A percentile compares a stretch with the other conserved stretches of the same genome.
phyloP scores from a whole-genome alignment of 92 coral and sea anemone genomes.

The Plumapathes pennacea region DNA sequence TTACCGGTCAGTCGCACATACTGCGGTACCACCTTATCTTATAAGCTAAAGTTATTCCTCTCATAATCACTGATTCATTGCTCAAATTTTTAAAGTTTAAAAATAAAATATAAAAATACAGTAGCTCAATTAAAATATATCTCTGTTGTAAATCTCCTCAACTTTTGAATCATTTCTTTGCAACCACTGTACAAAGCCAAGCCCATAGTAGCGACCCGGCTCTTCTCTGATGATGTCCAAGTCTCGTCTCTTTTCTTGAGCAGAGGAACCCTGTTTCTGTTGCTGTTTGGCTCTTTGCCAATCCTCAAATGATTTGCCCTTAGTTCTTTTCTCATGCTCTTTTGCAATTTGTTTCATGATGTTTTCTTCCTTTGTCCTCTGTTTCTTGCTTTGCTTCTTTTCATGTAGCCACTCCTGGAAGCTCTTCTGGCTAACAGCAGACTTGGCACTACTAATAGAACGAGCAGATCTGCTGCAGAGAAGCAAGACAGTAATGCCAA shows the following conservation, averaged over 20 bases:
- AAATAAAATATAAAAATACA: too few relatives aligned
- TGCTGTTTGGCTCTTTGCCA: conserved; percentile 60
- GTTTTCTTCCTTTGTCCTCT: conserved; percentile 49
- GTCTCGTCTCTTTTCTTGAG: conserved; percentile 40
- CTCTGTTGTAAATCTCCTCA: too few relatives aligned
- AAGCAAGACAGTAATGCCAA: too few relatives aligned
- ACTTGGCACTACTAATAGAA: conserved; percentile 72
- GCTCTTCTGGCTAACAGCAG: too few relatives aligned
- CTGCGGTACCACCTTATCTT: too few relatives aligned
- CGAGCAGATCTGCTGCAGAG: too few relatives aligned
- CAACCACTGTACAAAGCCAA: conserved; percentile 29
- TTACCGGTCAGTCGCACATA: too few relatives aligned
- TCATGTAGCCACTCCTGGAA: conserved; percentile 92
- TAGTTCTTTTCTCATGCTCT: conserved; percentile 32
- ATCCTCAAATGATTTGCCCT: conserved; percentile 68
- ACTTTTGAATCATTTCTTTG: conserved; percentile 9
- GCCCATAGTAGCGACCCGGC: conserved; percentile 16
- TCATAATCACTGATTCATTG: too few relatives aligned
- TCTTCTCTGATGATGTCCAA: conserved; percentile 27
- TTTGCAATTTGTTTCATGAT: conserved; percentile 39
- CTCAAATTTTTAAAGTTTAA: too few relatives aligned
- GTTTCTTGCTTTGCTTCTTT: conserved; percentile 55
- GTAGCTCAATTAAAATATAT: too few relatives aligned
- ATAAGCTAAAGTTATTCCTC: too few relatives aligned
- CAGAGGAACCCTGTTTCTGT: conserved; percentile 42